phyloP scores from a whole-genome alignment of 2,888 invertebrate genomes.

The Drosophila kuntzei region DNA sequence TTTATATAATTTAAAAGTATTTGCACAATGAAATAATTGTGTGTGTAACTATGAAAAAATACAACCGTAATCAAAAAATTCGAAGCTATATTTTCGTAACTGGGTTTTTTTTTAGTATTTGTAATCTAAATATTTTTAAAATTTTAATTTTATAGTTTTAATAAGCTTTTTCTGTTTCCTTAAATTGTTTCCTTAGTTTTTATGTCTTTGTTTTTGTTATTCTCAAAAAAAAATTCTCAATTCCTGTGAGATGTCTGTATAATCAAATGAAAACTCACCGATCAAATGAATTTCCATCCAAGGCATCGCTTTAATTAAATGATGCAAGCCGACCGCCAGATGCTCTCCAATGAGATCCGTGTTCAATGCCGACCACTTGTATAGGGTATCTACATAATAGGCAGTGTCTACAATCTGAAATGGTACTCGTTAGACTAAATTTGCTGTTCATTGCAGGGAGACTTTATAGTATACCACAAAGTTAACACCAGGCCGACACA shows the following conservation, averaged over 20 bases:
- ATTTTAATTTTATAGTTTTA: neutral
- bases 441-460: too few species aligned
- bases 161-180: neutral
- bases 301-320: slow-evolving; percentile 70
- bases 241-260: too few species aligned
- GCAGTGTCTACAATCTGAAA: slow-evolving; percentile 80
- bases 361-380: slow-evolving; percentile 84
- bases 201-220: neutral
- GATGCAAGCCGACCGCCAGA: slow-evolving; percentile 72
- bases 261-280: slow-evolving; percentile 45
- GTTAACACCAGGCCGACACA: slow-evolving; percentile 81
- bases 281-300: slow-evolving; percentile 82
- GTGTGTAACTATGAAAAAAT: too few species aligned
- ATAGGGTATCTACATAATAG: slow-evolving; percentile 81
- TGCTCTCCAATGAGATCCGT: slow-evolving; percentile 82
- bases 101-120: too few species aligned
- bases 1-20: too few species aligned
- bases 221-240: neutral
- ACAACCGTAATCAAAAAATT: too few species aligned
- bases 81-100: too few species aligned
- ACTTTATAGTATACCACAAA: slow-evolving; percentile 77
- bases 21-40: too few species aligned
- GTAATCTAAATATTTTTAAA: too few species aligned
- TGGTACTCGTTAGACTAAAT: neutral
- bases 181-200: neutral